Evolutionary conservation across 2,888 invertebrate species (phyloP), one percentile per base, ranked within the genome.

Genomic region (Synergus itoensis): DNA sequence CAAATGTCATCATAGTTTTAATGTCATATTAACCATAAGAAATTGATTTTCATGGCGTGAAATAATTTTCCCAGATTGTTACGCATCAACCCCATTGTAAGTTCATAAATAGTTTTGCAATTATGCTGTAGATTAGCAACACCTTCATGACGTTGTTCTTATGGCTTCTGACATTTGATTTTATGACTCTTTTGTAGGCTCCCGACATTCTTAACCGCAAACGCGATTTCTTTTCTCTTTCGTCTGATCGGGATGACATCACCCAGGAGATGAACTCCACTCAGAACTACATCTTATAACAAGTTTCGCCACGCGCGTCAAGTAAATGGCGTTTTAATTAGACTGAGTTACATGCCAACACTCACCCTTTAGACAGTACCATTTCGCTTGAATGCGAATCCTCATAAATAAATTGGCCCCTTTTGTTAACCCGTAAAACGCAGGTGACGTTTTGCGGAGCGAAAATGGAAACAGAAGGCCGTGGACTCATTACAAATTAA

Each of bases 141-240:
- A 64, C n/a, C n/a, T 41, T 36, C 40, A 64, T 40, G 40, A 64
- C 64, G 40, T 14, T 4, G 40, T 9, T 14, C 7, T 60, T 60
- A 18, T 60, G 21, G 21, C 60, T 60, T 60, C 60, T 60, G 60
- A 11, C 40, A 69, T 69, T 69, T 73, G 28, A 53, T 73, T 73
- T 73, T 73, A 73, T n/a, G 73, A 73, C 45, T 53, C n/a, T 73
- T 53, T 73, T 48, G 48, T 48, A 48, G 48, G n/a, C 48, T 28
- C 28, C 9, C 9, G 48, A 53, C 73, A 16, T 73, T 73, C 28
- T 16, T 48, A 69, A 45, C 48, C 16, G 9, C 28, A 48, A 48
- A 53, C 28, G 73, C 28, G 48, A 21, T 48, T 48, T 21, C 21
- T 45, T 48, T 53, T 73, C 45, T 48, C 12, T 2, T 69, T 48